These are phyloP conservation scores for Ispidina picta DNA, from an alignment of 2,797 vertebrate genomes.

Conservation along the genomic window DNA sequence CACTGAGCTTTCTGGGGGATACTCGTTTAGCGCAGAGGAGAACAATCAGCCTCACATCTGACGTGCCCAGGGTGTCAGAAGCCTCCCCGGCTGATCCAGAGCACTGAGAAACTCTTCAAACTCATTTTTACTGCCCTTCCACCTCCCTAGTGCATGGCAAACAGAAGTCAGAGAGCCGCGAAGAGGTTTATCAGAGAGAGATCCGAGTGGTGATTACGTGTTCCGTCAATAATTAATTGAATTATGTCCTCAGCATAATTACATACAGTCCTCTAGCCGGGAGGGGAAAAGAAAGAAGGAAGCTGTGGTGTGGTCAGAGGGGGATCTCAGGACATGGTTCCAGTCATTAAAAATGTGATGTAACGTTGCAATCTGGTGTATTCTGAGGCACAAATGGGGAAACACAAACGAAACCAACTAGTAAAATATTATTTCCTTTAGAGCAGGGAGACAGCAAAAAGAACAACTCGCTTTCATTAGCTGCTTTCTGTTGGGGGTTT, in stretches of 20 bases:
- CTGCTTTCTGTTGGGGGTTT: not conserved
- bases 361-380: conserved; percentile 50
- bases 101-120: conserved; percentile 45
- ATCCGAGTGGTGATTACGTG: not conserved
- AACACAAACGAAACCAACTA: conserved; percentile 1
- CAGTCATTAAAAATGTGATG: conserved; percentile 55
- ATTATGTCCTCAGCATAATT: conserved; percentile 48
- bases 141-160: conserved; percentile 9
- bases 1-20: conserved; percentile 31
- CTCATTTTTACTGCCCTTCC: conserved; percentile 14
- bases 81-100: not conserved
- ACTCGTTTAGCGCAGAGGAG: conserved; percentile 18
- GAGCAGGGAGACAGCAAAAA: not conserved
- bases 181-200: conserved; percentile 16
- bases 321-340: conserved; percentile 61
- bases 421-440: conserved; percentile 12
- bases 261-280: conserved; percentile 17
- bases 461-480: not conserved
- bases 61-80: conserved; percentile 6
- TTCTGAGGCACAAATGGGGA: conserved; percentile 52
- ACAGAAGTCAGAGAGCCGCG: conserved; percentile 25
- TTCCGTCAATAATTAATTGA: conserved; percentile 64
- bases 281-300: conserved; percentile 42
- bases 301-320: conserved; percentile 31
- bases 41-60: conserved; percentile 34